A percentile compares a stretch with the other conserved stretches of the same genome.
Conservation (phyloP, 2,113 vertebrate genomes). For the Scatophagus argus region DNA sequence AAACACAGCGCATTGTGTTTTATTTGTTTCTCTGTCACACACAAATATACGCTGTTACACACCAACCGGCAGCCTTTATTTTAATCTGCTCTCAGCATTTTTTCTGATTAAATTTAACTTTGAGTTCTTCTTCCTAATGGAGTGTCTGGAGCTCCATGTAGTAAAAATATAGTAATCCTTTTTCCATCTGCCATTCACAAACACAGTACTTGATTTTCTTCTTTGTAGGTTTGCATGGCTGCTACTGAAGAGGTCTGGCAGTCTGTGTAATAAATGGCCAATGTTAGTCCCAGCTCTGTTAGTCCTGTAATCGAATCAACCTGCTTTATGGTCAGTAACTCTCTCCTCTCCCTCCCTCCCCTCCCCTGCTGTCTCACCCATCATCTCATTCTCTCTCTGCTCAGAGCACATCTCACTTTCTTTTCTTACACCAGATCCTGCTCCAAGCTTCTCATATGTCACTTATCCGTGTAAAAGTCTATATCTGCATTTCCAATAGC, state of each 20-base stretch:
- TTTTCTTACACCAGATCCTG: slow-evolving; percentile 35
- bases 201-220: slow-evolving; percentile 10
- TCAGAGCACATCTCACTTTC: slow-evolving; percentile 37
- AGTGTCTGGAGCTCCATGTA: slow-evolving; percentile 9
- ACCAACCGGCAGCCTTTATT: background rate
- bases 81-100: slow-evolving; percentile 3
- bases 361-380: slow-evolving; percentile 29
- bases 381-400: slow-evolving; percentile 37
- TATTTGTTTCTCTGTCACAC: slow-evolving; percentile 9
- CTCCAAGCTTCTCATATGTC: slow-evolving; percentile 28
- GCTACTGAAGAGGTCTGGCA: slow-evolving; percentile 45
- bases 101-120: slow-evolving; percentile 16
- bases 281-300: slow-evolving; percentile 64
- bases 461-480: slow-evolving; percentile 2
- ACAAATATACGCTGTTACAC: background rate
- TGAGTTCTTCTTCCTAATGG: background rate
- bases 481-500: background rate
- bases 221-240: slow-evolving; percentile 13
- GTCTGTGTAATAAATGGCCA: slow-evolving; percentile 72
- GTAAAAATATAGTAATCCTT: background rate
- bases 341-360: slow-evolving; percentile 43
- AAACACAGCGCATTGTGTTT: background rate
- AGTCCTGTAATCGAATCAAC: slow-evolving; percentile 82
- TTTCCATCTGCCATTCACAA: slow-evolving; percentile 17
- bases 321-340: slow-evolving; percentile 70